A percentile compares a stretch with the other conserved stretches of the same genome.
These are phyloP conservation scores for human DNA, from an alignment of 2,113 vertebrate genomes.

Conservation along the genomic window GRCh38 chr11:113772001-113772500, in stretches of 20 bases:
- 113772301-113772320: neutral
- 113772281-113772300: neutral
- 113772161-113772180: neutral
- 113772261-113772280: neutral
- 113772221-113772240: neutral
- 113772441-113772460: neutral
- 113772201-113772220: neutral
- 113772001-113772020: neutral
- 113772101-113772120: neutral
- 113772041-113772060: neutral
- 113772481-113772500: rapidly evolving
- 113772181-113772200: neutral
- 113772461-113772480: neutral
- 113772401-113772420: neutral
- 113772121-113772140: neutral
- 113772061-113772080: neutral
- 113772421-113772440: neutral
- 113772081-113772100: slow-evolving; percentile 7
- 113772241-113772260: neutral
- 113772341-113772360: neutral
- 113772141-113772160: neutral
- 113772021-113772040: neutral
- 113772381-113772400: neutral
- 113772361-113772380: neutral
- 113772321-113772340: neutral